Evolutionary conservation across 2,888 invertebrate species (phyloP).

Genomic region (Pyrgus malvae): DNA sequence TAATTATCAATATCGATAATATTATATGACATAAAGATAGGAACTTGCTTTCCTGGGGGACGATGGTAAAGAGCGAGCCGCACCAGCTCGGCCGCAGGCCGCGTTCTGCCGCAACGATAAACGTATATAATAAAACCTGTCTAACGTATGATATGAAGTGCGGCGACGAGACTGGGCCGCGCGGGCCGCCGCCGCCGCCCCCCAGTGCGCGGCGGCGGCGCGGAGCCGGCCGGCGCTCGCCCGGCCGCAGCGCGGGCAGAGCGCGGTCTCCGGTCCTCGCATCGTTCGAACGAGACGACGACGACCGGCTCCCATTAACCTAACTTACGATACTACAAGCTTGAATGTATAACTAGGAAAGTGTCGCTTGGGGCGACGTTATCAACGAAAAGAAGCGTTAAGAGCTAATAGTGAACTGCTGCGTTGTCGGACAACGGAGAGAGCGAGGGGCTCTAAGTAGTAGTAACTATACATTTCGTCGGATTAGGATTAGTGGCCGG

Average conservation of each 20-base stretch:
- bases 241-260: slow-evolving; percentile 29
- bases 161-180: slow-evolving; percentile 62
- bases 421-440: slow-evolving; percentile 81
- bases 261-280: slow-evolving; percentile 26
- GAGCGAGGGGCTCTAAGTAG: slow-evolving; percentile 75
- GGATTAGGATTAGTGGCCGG: slow-evolving; percentile 76
- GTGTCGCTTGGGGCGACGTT: slow-evolving; percentile 70
- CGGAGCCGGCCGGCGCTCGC: slow-evolving; percentile 1
- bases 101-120: slow-evolving; percentile 72
- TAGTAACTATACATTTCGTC: slow-evolving; percentile 81
- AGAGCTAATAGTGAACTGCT: slow-evolving; percentile 82
- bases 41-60: slow-evolving; percentile 83
- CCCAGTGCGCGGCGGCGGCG: slow-evolving; percentile 66
- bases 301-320: slow-evolving; percentile 69
- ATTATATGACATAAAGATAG: slow-evolving; percentile 84
- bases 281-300: slow-evolving; percentile 52
- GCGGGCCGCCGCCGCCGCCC: slow-evolving; percentile 72
- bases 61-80: slow-evolving; percentile 69
- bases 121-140: slow-evolving; percentile 80
- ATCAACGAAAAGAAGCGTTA: slow-evolving; percentile 80
- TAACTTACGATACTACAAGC: slow-evolving; percentile 79
- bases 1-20: slow-evolving; percentile 83
- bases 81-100: slow-evolving; percentile 71
- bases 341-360: slow-evolving; percentile 79
- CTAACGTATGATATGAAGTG: slow-evolving; percentile 81